Base-by-base conservation (phyloP, 2,888 invertebrate genomes). In the Molorchus minor region DNA sequence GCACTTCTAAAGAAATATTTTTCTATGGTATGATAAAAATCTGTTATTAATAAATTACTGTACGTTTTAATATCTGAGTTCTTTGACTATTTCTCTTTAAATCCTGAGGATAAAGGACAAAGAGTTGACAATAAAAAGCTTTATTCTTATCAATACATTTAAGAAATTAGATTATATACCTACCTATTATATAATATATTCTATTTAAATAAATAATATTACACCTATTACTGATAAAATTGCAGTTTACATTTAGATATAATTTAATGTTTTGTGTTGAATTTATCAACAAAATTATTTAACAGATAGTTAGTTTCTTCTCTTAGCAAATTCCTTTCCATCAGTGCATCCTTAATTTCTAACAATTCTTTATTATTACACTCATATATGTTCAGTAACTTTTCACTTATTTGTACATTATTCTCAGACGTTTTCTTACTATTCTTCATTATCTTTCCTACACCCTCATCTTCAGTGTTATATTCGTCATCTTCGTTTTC, bases 241-340 rank as follows among this genome's bases (percentile, higher is more conserved):
- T n/a, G n/a, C n/a, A n/a, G n/a, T n/a, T n/a, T n/a, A 3, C 10
- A n/a, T 10, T 33, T 12, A 35, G 5, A 8, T 16, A 5, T 36
- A 8, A 13, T 2, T 36, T 3, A 36, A 7, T 25, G 20, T 43
- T 19, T 43, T 21, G 20, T 43, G 10, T 49, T 38, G 10, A 43
- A 43, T 43, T 49, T 49, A 12, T 38, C 49, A 15, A 38, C 38
- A 33, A 49, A 25, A n/a, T 21, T 25, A 21, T 54, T 41, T 25
- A 62, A 30, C 29, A 62, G 56, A 51, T 62, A 62, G 35, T 53
- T 62, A 12, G 40, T 49, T 53, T 62, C 58, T 43, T 56, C 56
- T 43, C 56, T 36, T 12, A 58, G 53, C n/a, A 59, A 35, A 52
- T 58, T 57, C 29, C 57, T 61, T 38, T 61, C 61, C 12, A 58